Conservation (phyloP, 1,140 invertebrate genomes). For the Drosophila baimaii region DNA sequence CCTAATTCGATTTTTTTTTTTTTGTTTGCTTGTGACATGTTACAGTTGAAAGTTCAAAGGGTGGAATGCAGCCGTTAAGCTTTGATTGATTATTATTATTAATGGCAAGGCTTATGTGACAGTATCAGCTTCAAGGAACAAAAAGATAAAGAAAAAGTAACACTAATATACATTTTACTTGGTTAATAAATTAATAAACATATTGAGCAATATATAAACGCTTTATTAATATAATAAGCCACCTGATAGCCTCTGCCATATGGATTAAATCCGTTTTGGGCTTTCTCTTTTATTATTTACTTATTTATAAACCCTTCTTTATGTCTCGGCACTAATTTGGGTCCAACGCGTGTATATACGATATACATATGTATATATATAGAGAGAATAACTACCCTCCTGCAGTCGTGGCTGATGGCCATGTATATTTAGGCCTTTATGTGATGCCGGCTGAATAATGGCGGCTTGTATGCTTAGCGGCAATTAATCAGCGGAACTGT, state of each 20-base stretch:
- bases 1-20: constrained; percentile 4
- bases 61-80: neutral
- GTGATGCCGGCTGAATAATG: constrained; percentile 65
- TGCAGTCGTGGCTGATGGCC: neutral
- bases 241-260: neutral
- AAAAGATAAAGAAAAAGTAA: neutral
- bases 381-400: constrained; percentile 25
- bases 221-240: neutral
- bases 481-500: constrained; percentile 82
- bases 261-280: neutral
- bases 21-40: neutral
- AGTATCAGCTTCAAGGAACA: neutral
- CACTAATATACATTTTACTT: neutral
- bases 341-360: too few relatives aligned
- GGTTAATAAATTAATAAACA: neutral
- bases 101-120: neutral
- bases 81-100: constrained; percentile 33
- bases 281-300: neutral
- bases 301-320: constrained; percentile 4
- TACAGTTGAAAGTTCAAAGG: constrained; percentile 20
- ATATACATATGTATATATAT: neutral
- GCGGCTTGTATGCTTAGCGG: constrained; percentile 74
- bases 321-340: neutral
- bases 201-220: neutral
- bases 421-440: constrained; percentile 53